These are phyloP conservation scores for Dryoscopus gambensis DNA, from an alignment of 2,113 vertebrate species.

Conservation along the genomic window DNA sequence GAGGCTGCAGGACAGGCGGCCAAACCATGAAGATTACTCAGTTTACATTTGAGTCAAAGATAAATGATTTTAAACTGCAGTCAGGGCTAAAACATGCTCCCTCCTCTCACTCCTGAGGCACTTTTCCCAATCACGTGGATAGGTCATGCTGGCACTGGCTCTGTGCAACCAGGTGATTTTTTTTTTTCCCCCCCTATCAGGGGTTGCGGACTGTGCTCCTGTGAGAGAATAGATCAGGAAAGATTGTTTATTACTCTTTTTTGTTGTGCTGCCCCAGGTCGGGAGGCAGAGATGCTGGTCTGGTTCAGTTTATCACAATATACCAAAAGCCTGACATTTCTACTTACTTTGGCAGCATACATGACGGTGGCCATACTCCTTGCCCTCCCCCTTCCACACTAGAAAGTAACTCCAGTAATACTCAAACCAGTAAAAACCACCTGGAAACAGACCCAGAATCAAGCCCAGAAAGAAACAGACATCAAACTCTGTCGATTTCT, in stretches of 20 bases:
- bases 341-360: not conserved
- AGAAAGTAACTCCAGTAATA: not conserved
- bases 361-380: not conserved
- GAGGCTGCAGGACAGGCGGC: not conserved
- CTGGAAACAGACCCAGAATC: not conserved
- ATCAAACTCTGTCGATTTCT: not conserved
- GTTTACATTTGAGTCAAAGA: not conserved
- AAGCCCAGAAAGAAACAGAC: not conserved
- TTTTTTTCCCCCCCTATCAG: not conserved
- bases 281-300: not conserved
- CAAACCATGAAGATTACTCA: not conserved
- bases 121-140: not conserved
- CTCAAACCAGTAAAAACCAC: not conserved
- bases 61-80: not conserved
- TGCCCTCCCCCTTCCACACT: fast-evolving
- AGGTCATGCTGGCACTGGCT: not conserved
- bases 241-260: not conserved
- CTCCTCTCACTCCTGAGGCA: not conserved
- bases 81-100: not conserved
- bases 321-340: not conserved
- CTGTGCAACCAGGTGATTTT: not conserved
- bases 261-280: not conserved
- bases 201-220: not conserved
- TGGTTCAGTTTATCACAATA: not conserved
- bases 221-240: fast-evolving